These are phyloP conservation scores for Grapholita molesta DNA, from an alignment of 1,140 invertebrate species.

Conservation along the genomic window DNA sequence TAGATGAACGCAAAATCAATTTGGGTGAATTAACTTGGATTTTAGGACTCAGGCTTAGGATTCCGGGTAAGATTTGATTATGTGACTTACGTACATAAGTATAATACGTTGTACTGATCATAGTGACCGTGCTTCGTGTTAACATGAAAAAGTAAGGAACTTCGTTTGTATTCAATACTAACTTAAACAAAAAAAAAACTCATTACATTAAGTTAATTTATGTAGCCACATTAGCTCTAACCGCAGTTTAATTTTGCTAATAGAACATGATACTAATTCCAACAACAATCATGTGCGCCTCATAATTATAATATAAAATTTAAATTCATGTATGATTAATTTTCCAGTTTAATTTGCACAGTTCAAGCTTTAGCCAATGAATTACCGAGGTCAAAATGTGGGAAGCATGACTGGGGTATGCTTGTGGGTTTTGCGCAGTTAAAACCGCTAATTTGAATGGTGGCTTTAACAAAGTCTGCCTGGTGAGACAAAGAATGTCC, in stretches of 20 bases:
- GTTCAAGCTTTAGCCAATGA: too few species aligned
- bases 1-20: too few species aligned
- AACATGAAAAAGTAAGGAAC: too few species aligned
- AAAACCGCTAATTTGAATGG: constrained; percentile 57
- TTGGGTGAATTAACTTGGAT: too few species aligned
- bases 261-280: neutral
- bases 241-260: neutral
- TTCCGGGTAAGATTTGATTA: neutral
- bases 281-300: neutral
- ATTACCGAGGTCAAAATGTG: neutral
- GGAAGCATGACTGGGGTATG: neutral
- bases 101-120: too few species aligned
- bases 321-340: neutral
- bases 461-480: constrained; percentile 50
- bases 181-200: too few species aligned
- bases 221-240: neutral
- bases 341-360: neutral
- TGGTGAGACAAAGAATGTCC: constrained; percentile 48
- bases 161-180: too few species aligned
- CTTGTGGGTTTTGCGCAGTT: neutral
- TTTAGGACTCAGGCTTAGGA: too few species aligned
- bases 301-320: neutral
- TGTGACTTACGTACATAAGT: too few species aligned
- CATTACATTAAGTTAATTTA: neutral
- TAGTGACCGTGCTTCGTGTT: too few species aligned